Evolutionary conservation across 1,140 invertebrate genomes (phyloP).

Genomic region (Drosophila rhopaloa): DNA sequence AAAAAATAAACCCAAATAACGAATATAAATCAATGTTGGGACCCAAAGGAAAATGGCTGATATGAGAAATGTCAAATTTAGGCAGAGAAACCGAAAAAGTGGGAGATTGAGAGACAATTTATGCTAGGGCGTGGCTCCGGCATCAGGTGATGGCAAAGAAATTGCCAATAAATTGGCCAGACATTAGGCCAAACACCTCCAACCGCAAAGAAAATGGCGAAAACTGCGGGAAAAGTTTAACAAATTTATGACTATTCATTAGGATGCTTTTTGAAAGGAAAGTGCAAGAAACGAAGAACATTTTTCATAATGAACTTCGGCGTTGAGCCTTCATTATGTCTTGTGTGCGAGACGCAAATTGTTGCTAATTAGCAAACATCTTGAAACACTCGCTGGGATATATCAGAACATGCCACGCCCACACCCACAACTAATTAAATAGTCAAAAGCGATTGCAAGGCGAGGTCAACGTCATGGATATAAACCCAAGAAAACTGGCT

Average conservation of each 20-base stretch:
- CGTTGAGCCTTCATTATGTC: slow-evolving; percentile 19
- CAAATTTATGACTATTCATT: slow-evolving; percentile 79
- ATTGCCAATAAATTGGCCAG: slow-evolving; percentile 75
- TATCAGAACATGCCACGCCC: slow-evolving; percentile 29
- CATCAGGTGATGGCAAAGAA: slow-evolving; percentile 58
- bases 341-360: slow-evolving; percentile 37
- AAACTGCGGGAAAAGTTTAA: slow-evolving; percentile 39
- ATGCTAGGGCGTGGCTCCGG: slow-evolving; percentile 34
- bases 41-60: slow-evolving; percentile 46
- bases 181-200: slow-evolving; percentile 42
- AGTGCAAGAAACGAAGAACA: slow-evolving; percentile 10
- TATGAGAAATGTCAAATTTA: slow-evolving; percentile 68
- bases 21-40: slow-evolving; percentile 54
- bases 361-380: slow-evolving; percentile 65
- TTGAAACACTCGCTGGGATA: slow-evolving; percentile 33
- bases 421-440: slow-evolving; percentile 40
- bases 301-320: slow-evolving; percentile 49
- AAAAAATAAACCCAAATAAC: slow-evolving; percentile 20
- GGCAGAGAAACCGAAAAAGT: neutral
- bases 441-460: slow-evolving; percentile 50
- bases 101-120: slow-evolving; percentile 32
- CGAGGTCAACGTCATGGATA: slow-evolving; percentile 34
- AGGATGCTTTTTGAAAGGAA: slow-evolving; percentile 25
- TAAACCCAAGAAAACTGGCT: slow-evolving; percentile 31
- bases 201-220: slow-evolving; percentile 9